These are phyloP conservation scores for Nylanderia fulva DNA, from an alignment of 1,140 invertebrate genomes.

Conservation along the genomic window DNA sequence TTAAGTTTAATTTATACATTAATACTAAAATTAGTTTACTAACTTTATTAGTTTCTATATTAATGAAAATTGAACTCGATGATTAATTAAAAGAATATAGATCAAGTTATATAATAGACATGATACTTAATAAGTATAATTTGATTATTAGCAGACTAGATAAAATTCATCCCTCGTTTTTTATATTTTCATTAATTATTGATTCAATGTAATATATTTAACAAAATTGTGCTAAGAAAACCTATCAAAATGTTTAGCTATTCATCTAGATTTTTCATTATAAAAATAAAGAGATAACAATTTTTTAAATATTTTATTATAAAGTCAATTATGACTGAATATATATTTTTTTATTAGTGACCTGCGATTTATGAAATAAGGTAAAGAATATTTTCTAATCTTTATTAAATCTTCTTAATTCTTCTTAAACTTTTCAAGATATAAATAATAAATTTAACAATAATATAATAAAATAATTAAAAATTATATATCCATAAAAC, in stretches of 20 bases:
- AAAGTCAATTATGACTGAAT: neutral
- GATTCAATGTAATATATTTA: neutral
- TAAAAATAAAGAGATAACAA: constrained; percentile 24
- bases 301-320: neutral
- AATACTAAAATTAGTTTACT: constrained; percentile 20
- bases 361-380: neutral
- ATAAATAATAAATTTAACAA: neutral
- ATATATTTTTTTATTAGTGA: neutral
- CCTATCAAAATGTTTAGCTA: neutral
- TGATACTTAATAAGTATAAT: neutral
- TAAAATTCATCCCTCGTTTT: neutral
- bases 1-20: neutral
- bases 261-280: neutral
- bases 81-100: constrained; percentile 4
- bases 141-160: neutral
- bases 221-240: constrained; percentile 3
- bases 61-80: constrained; percentile 11
- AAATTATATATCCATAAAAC: neutral
- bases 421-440: neutral
- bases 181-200: neutral
- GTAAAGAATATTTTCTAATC: neutral
- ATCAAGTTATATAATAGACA: neutral
- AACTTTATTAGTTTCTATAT: constrained; percentile 24
- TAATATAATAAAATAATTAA: neutral
- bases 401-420: neutral